phyloP scores from a whole-genome alignment of 2,113 vertebrate species.

The Carlito syrichta region DNA sequence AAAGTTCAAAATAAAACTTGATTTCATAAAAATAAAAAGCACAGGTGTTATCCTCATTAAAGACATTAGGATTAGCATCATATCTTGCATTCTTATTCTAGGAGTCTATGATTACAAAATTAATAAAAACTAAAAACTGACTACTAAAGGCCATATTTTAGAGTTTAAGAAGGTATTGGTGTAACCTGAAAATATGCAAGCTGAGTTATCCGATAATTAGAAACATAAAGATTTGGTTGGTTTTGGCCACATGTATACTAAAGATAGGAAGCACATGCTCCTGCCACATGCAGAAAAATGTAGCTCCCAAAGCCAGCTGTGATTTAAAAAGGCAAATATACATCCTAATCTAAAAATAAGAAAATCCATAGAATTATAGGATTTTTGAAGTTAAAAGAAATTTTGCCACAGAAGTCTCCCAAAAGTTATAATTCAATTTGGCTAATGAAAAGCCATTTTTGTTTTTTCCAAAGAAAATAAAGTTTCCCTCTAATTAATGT shows the following conservation, averaged over 20 bases:
- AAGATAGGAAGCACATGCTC: slow-evolving; percentile 28
- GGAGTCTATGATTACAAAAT: slow-evolving; percentile 33
- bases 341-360: slow-evolving; percentile 55
- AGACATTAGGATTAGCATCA: neutral
- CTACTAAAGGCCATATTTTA: neutral
- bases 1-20: slow-evolving; percentile 39
- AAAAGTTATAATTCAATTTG: slow-evolving; percentile 48
- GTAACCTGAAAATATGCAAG: slow-evolving; percentile 8
- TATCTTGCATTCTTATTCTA: slow-evolving; percentile 27
- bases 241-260: neutral
- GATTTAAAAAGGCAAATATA: slow-evolving; percentile 43
- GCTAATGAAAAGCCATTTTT: slow-evolving; percentile 53
- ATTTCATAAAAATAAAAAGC: slow-evolving; percentile 17
- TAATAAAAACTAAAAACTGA: slow-evolving; percentile 27
- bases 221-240: slow-evolving; percentile 26
- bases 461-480: slow-evolving; percentile 51
- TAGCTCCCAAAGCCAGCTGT: slow-evolving; percentile 32
- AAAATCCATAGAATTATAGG: slow-evolving; percentile 50
- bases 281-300: slow-evolving; percentile 15
- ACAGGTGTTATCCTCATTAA: neutral
- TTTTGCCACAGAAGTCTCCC: slow-evolving; percentile 39
- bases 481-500: slow-evolving; percentile 36
- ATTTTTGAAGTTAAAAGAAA: slow-evolving; percentile 60
- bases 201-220: slow-evolving; percentile 48
- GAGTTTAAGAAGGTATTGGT: neutral